Evolutionary conservation across 92 coral and sea anemone species (phyloP).

Genomic region (Porites evermanni): DNA sequence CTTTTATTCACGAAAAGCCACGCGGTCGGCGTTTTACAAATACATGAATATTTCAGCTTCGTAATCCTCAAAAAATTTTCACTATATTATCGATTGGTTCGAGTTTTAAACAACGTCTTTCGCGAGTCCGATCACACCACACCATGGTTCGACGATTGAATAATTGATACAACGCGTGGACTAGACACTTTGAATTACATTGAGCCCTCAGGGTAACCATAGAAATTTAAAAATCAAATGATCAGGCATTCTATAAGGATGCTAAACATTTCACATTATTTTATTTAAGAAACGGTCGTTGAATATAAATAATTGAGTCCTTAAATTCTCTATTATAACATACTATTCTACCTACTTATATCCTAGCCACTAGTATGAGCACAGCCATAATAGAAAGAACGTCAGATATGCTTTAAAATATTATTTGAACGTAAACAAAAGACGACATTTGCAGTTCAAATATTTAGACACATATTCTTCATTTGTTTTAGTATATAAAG

Average conservation of each 20-base stretch:
- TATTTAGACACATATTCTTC: background rate
- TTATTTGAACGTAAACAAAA: background rate
- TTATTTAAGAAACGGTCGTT: background rate
- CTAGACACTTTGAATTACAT: background rate
- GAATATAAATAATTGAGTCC: background rate
- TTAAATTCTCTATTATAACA: background rate
- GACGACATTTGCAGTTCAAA: background rate
- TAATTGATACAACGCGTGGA: background rate
- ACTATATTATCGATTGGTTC: background rate
- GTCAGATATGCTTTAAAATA: background rate
- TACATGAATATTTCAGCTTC: background rate
- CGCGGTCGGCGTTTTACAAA: background rate
- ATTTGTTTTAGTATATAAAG: too few species aligned
- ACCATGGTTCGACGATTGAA: constrained; percentile 12
- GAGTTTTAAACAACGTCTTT: background rate
- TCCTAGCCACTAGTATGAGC: background rate
- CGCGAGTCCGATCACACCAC: constrained; percentile 1
- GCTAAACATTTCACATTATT: background rate
- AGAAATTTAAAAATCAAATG: background rate
- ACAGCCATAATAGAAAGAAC: background rate
- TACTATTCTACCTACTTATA: background rate
- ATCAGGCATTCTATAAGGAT: constrained; percentile 4
- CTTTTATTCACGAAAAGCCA: background rate
- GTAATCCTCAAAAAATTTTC: background rate
- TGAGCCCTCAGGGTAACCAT: constrained; percentile 13